Evolutionary conservation across 30 jellyfish, hydroid and myxozoan genomes (phyloP).

Genomic region (Hydractinia symbiolongicarpus): DNA sequence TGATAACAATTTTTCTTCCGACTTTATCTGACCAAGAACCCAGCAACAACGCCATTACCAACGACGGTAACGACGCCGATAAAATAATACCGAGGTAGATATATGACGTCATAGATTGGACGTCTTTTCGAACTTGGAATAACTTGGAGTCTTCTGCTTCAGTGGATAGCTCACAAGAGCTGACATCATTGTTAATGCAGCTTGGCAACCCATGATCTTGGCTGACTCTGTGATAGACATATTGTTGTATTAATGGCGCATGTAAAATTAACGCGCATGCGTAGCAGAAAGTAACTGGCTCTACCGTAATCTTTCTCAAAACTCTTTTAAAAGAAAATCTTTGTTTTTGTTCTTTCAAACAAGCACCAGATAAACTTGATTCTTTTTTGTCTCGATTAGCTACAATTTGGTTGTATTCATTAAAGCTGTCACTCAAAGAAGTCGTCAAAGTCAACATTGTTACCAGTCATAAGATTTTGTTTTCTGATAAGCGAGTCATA

Average conservation of each 20-base stretch:
- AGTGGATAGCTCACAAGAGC: conserved; percentile 54
- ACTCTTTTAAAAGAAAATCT: background rate
- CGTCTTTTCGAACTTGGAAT: conserved; percentile 46
- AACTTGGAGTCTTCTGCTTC: conserved; percentile 25
- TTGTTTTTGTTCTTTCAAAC: background rate
- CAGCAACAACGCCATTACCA: conserved; percentile 81
- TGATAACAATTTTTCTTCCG: conserved; percentile 75
- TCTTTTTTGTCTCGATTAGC: background rate
- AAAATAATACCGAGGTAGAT: conserved; percentile 83
- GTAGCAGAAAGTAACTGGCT: conserved; percentile 94
- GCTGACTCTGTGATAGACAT: conserved; percentile 71
- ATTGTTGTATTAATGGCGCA: conserved; percentile 95
- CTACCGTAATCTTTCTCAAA: conserved; percentile 54
- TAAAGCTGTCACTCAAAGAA: conserved; percentile 20
- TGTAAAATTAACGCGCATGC: conserved; percentile 98
- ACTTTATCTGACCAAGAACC: conserved; percentile 98
- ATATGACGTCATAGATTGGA: conserved; percentile 81
- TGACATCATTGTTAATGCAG: conserved; percentile 57
- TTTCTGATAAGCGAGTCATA: too few species aligned
- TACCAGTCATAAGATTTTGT: background rate
- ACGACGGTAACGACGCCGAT: conserved; percentile 87
- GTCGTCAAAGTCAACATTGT: conserved; percentile 21
- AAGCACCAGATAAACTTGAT: background rate
- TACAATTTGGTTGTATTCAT: conserved; percentile 25
- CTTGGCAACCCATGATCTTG: conserved; percentile 51